Evolutionary conservation across 1,140 invertebrate species (phyloP).

Genomic region (Condylostylus longicornis): DNA sequence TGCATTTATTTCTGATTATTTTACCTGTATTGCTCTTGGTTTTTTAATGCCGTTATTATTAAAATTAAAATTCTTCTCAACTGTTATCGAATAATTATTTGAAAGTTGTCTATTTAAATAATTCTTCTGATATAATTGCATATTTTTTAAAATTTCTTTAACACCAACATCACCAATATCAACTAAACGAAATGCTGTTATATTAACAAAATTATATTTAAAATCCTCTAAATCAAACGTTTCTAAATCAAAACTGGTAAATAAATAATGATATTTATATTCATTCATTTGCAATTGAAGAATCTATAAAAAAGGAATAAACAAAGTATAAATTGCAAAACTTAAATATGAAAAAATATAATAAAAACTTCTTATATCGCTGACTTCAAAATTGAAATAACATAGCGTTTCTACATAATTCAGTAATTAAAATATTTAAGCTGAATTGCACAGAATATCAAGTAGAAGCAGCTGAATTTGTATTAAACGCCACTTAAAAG

Average conservation of each 20-base stretch:
- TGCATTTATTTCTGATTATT: too few species aligned
- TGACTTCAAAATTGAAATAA: too few species aligned
- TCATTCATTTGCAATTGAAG: conserved; percentile 87
- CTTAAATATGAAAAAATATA: conserved; percentile 1
- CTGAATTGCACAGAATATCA: background rate
- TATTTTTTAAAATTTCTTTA: conserved; percentile 58
- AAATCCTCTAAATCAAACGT: conserved; percentile 86
- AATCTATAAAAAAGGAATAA: conserved; percentile 46
- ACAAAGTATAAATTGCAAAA: conserved; percentile 6
- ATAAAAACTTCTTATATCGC: background rate
- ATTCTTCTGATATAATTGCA: conserved; percentile 45
- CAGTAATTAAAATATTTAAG: background rate
- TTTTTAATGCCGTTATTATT: background rate
- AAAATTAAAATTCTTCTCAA: background rate
- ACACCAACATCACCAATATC: conserved; percentile 63
- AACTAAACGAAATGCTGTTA: conserved; percentile 77
- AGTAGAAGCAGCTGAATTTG: background rate
- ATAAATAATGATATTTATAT: conserved; percentile 83
- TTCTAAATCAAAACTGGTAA: conserved; percentile 83
- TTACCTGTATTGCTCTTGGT: background rate
- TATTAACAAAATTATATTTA: conserved; percentile 86
- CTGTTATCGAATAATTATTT: background rate
- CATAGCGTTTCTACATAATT: too few species aligned
- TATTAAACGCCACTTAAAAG: background rate
- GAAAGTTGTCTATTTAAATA: too few species aligned